These are phyloP conservation scores for Pteropus alecto DNA, from an alignment of 2,113 vertebrate genomes.

Conservation along the genomic window DNA sequence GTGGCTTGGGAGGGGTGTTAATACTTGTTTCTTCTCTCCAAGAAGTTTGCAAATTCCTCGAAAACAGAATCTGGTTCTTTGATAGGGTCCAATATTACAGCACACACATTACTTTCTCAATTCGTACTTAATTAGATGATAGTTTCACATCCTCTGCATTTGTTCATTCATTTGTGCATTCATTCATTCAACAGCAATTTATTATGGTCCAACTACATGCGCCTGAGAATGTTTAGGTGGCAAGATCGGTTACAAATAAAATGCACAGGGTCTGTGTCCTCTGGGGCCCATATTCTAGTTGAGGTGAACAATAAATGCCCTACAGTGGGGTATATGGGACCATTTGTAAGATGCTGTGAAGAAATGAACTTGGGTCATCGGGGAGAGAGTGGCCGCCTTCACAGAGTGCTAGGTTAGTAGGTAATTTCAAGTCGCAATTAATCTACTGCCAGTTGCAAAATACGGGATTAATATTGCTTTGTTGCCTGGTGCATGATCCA, in stretches of 20 bases:
- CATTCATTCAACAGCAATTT: not conserved
- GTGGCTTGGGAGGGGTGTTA: no score
- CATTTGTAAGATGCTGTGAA: not conserved
- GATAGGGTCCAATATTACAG: no score
- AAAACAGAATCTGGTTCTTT: not conserved
- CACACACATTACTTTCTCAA: not conserved
- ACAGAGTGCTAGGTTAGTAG: not conserved
- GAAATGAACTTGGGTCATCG: not conserved
- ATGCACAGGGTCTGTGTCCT: not conserved
- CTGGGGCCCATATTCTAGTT: not conserved
- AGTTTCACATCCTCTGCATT: not conserved
- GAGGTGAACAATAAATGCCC: not conserved
- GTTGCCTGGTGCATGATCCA: not conserved
- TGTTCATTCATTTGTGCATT: not conserved
- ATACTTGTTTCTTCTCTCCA: not conserved
- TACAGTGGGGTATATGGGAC: rapidly evolving
- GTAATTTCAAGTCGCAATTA: rapidly evolving
- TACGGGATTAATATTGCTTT: not conserved
- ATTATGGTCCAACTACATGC: not conserved
- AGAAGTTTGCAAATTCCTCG: not conserved
- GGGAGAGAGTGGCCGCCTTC: no score
- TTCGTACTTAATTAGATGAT: not conserved
- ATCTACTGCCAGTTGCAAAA: not conserved
- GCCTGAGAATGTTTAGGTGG: not conserved
- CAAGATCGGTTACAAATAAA: not conserved